Evolutionary conservation across 1,140 invertebrate species (phyloP).

Genomic region (Drosophila bocki): DNA sequence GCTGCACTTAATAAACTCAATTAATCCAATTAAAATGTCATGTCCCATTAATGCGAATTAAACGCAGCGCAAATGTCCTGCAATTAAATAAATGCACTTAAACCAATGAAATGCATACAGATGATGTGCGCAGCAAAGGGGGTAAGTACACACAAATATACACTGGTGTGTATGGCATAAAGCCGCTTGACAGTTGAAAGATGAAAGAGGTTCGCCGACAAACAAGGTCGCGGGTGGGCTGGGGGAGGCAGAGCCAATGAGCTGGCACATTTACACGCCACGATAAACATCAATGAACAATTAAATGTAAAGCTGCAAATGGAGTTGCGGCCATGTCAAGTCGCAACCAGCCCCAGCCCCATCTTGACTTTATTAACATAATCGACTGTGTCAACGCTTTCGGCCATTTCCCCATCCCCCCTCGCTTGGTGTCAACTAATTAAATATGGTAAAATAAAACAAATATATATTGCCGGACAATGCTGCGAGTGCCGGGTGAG

Average conservation of each 20-base stretch:
- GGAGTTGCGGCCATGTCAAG: slow-evolving; percentile 32
- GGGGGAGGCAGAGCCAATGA: slow-evolving; percentile 21
- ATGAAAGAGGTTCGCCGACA: slow-evolving; percentile 22
- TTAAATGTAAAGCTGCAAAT: slow-evolving; percentile 64
- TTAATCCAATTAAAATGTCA: slow-evolving; percentile 84
- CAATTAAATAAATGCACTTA: slow-evolving; percentile 83
- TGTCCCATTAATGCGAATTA: slow-evolving; percentile 81
- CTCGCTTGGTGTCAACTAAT: slow-evolving; percentile 58
- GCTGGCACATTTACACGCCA: slow-evolving; percentile 64
- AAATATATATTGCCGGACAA: slow-evolving; percentile 2
- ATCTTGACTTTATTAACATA: slow-evolving; percentile 71
- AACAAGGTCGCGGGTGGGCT: background rate
- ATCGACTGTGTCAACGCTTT: slow-evolving; percentile 71
- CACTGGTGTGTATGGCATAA: slow-evolving; percentile 30
- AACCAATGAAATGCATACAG: slow-evolving; percentile 60
- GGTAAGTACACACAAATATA: background rate
- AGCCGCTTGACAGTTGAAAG: slow-evolving; percentile 40
- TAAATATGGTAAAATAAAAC: slow-evolving; percentile 62
- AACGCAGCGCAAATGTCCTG: slow-evolving; percentile 66
- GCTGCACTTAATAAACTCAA: slow-evolving; percentile 77
- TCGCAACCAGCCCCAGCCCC: slow-evolving; percentile 3
- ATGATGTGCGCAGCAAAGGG: background rate
- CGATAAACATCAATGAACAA: slow-evolving; percentile 75
- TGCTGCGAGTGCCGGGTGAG: slow-evolving; percentile 34
- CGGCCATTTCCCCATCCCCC: slow-evolving; percentile 33